phyloP scores from a whole-genome alignment of 2,113 vertebrate species.

The Gymnobelideus leadbeateri region DNA sequence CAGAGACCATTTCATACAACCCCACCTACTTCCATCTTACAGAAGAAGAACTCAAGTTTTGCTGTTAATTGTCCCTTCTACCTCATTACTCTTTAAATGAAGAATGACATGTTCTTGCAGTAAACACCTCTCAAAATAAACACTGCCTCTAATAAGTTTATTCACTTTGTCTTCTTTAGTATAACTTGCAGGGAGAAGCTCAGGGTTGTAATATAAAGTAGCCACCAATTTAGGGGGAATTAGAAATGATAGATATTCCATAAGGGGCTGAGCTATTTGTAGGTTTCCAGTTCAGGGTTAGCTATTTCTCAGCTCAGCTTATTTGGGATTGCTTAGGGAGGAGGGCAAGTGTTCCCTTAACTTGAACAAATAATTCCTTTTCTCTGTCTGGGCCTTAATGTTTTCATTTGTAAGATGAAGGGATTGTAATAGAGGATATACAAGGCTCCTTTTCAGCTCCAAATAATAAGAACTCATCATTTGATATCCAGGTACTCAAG shows the following conservation, averaged over 20 bases:
- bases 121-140: background rate
- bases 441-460: background rate
- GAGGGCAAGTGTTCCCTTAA: background rate
- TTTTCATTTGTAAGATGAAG: background rate
- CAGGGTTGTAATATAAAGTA: background rate
- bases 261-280: background rate
- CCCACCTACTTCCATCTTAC: background rate
- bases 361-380: background rate
- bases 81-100: background rate
- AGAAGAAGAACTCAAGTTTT: background rate
- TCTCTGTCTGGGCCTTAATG: background rate
- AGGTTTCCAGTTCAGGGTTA: background rate
- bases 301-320: background rate
- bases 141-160: background rate
- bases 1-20: background rate
- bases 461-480: background rate
- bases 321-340: background rate
- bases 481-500: background rate
- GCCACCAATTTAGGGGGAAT: background rate
- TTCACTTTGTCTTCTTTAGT: conserved; percentile 41
- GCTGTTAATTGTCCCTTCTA: background rate
- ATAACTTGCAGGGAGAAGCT: background rate
- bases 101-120: background rate
- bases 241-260: background rate
- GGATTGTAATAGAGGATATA: background rate